Conservation (phyloP, 2,113 vertebrate species). For the Ginglymostoma cirratum region DNA sequence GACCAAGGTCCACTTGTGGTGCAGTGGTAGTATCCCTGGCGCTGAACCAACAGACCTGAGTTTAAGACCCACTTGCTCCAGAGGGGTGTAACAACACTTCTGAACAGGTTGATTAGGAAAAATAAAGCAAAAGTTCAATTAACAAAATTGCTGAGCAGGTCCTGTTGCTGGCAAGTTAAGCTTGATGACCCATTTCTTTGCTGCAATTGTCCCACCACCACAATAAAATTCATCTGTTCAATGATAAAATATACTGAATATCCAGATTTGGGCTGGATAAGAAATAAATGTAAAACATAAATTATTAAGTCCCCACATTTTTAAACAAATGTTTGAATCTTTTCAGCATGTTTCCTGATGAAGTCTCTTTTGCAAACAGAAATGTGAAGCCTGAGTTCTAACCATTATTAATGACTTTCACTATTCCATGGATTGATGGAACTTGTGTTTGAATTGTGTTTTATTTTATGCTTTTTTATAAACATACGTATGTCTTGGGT, state of each 20-base stretch:
- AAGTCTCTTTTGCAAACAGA: neutral
- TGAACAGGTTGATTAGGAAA: too few relatives aligned
- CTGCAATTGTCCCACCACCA: too few relatives aligned
- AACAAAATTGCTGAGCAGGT: too few relatives aligned
- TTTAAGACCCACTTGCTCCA: too few relatives aligned
- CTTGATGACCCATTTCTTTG: too few relatives aligned
- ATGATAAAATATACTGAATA: neutral
- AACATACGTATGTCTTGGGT: neutral
- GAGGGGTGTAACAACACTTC: too few relatives aligned
- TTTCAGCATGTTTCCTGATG: neutral
- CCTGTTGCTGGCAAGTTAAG: too few relatives aligned
- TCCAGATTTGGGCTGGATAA: neutral
- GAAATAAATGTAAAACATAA: neutral
- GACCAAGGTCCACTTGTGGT: too few relatives aligned
- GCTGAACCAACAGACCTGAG: too few relatives aligned
- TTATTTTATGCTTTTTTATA: neutral
- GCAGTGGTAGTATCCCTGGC: too few relatives aligned
- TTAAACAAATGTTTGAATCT: neutral
- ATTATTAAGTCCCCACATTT: too few relatives aligned
- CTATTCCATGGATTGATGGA: neutral
- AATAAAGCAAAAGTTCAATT: too few relatives aligned
- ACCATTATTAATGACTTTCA: neutral
- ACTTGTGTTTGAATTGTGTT: neutral
- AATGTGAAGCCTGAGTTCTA: neutral
- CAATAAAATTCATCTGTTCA: neutral